Evolutionary conservation across 2,797 vertebrate species (phyloP).

Genomic region (Chrysolophus pictus): DNA sequence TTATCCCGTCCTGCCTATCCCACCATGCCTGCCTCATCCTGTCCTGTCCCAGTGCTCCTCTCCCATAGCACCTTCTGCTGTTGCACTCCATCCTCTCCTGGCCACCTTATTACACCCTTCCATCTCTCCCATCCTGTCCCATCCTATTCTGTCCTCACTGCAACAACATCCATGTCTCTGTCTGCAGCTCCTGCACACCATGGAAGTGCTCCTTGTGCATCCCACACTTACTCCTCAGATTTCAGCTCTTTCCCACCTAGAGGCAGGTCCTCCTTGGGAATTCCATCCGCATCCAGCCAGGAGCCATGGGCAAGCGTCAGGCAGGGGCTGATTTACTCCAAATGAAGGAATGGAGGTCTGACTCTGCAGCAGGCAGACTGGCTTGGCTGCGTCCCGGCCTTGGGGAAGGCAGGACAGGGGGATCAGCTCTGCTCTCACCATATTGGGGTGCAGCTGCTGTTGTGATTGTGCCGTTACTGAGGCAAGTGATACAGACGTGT

Average conservation of each 20-base stretch:
- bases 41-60: accelerated
- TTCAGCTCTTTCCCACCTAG: neutral
- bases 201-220: neutral
- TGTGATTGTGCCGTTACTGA: neutral
- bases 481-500: neutral
- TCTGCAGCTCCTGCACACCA: neutral
- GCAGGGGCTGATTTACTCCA: neutral
- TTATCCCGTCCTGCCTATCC: neutral
- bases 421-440: neutral
- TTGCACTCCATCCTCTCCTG: neutral
- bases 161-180: neutral
- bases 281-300: neutral
- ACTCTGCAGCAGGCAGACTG: neutral
- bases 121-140: neutral
- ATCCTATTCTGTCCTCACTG: neutral
- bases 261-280: accelerated
- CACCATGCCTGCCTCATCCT: neutral
- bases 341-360: neutral
- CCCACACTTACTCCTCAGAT: neutral
- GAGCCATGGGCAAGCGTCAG: neutral
- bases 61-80: neutral
- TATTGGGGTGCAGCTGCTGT: neutral
- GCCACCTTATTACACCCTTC: neutral
- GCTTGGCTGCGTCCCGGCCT: neutral
- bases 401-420: neutral